Evolutionary conservation across 2,888 invertebrate genomes (phyloP).

Genomic region (Lochmaea capreae): DNA sequence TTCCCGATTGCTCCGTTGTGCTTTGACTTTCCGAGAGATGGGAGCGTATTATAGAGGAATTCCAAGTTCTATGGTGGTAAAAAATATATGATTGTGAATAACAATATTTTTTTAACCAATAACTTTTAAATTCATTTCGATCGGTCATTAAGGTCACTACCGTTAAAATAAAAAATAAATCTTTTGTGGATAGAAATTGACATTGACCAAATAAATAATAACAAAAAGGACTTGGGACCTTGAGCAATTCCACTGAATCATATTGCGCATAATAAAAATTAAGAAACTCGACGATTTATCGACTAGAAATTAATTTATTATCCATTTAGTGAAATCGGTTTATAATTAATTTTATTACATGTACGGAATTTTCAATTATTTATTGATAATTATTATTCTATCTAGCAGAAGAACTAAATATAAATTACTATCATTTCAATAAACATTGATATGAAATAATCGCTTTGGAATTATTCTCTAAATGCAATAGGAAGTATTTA

Average conservation of each 20-base stretch:
- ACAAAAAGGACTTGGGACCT: background rate
- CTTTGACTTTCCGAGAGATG: too few relatives aligned
- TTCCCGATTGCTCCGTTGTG: too few relatives aligned
- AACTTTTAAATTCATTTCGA: background rate
- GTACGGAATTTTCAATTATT: background rate
- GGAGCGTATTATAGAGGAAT: too few relatives aligned
- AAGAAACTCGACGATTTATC: background rate
- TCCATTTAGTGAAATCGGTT: background rate
- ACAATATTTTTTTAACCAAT: too few relatives aligned
- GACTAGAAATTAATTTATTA: background rate
- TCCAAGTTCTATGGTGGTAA: too few relatives aligned
- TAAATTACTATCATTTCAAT: too few relatives aligned
- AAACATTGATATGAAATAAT: too few relatives aligned
- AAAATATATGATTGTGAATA: too few relatives aligned
- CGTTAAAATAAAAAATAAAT: background rate
- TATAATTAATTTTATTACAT: background rate
- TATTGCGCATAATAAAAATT: background rate
- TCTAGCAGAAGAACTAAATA: background rate
- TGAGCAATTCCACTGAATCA: background rate
- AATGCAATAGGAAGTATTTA: too few relatives aligned
- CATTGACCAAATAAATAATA: conserved; percentile 7
- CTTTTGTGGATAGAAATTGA: conserved; percentile 6
- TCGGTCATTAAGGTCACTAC: background rate
- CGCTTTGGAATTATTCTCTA: too few relatives aligned
- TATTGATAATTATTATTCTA: background rate